phyloP scores from a whole-genome alignment of 2,888 invertebrate genomes.

The Chrysina gloriosa region DNA sequence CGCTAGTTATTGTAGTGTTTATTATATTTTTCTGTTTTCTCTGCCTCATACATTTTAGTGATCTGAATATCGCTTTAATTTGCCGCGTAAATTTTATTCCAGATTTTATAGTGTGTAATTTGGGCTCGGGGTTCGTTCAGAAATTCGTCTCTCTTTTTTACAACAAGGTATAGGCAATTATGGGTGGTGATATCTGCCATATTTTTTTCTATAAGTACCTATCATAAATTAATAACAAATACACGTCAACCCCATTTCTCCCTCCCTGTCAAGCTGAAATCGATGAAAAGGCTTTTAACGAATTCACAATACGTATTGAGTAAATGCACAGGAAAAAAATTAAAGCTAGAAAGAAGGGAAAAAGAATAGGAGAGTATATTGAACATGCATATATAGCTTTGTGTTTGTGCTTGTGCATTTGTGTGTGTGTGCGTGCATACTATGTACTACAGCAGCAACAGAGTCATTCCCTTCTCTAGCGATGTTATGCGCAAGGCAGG shows the following conservation, averaged over 20 bases:
- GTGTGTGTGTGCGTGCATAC: slow-evolving; percentile 15
- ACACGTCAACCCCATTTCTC: background rate
- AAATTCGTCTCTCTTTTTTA: no score
- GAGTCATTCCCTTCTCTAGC: slow-evolving; percentile 33
- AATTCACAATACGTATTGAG: slow-evolving; percentile 9
- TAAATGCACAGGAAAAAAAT: slow-evolving; percentile 16
- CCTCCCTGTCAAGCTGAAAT: background rate
- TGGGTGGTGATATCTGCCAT: no score
- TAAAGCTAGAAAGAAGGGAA: background rate
- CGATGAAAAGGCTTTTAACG: background rate
- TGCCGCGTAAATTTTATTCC: no score
- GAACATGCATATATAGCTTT: slow-evolving; percentile 6
- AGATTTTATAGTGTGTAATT: no score
- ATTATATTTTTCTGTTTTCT: no score
- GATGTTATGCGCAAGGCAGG: slow-evolving; percentile 44
- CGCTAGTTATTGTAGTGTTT: no score
- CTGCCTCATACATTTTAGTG: no score
- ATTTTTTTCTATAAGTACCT: no score
- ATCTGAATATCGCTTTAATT: no score
- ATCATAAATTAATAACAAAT: no score
- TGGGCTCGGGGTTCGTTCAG: no score
- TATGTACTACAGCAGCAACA: slow-evolving; percentile 32
- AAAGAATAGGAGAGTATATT: slow-evolving; percentile 11
- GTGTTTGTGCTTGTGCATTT: background rate
- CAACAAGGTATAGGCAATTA: no score